Evolutionary conservation across 2,797 vertebrate species (phyloP).

Genomic region (Lagothrix lagotricha): DNA sequence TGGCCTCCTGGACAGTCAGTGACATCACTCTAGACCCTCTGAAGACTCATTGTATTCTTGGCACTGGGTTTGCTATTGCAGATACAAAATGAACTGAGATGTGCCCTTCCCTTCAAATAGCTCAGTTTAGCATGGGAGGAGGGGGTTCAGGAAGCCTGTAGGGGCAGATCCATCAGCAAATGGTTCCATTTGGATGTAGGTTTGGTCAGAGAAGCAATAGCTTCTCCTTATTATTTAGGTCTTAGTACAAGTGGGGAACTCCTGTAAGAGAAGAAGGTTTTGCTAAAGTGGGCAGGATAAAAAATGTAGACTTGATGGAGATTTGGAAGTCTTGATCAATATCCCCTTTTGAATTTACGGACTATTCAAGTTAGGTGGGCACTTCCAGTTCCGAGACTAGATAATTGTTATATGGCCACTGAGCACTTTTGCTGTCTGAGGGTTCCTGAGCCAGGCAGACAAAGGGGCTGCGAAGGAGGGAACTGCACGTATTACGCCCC

Average conservation of each 20-base stretch:
- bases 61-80: not conserved
- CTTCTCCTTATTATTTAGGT: conserved; percentile 1
- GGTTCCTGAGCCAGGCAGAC: not conserved
- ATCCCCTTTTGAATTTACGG: conserved; percentile 21
- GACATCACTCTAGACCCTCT: not conserved
- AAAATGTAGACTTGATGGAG: not conserved
- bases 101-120: not conserved
- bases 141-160: too few relatives aligned
- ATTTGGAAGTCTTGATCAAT: not conserved
- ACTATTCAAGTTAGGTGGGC: not conserved
- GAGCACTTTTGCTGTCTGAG: not conserved
- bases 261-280: not conserved
- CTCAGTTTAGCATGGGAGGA: not conserved
- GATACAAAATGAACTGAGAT: not conserved
- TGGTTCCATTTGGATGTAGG: not conserved
- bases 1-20: too few relatives aligned
- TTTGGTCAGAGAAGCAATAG: not conserved
- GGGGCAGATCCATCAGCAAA: not conserved
- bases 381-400: not conserved
- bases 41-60: not conserved
- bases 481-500: fast-evolving
- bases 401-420: not conserved
- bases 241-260: not conserved
- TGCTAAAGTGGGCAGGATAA: not conserved
- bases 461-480: not conserved